Conservation (phyloP, 2,888 invertebrate species). For the Rhogogaster chlorosoma region DNA sequence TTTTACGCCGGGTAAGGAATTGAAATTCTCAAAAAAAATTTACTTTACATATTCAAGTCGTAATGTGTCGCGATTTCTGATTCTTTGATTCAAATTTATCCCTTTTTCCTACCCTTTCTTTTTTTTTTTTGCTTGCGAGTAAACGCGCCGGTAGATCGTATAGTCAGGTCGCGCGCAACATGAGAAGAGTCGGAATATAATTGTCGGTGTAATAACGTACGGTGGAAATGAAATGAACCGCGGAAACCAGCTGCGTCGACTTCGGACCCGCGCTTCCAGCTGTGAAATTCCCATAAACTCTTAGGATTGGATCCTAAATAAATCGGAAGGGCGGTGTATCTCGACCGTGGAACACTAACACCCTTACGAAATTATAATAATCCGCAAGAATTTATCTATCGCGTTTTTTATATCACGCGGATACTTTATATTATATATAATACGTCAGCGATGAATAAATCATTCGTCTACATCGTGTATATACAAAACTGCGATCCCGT, state of each 20-base stretch:
- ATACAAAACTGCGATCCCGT: not conserved
- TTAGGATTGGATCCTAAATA: slow-evolving; percentile 71
- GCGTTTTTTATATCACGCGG: no score
- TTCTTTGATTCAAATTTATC: not conserved
- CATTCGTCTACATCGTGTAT: not conserved
- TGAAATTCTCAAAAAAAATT: not conserved
- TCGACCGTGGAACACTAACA: slow-evolving; percentile 56
- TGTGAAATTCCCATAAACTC: slow-evolving; percentile 71
- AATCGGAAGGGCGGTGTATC: slow-evolving; percentile 68
- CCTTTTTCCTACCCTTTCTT: not conserved
- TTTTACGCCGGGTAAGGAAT: not conserved
- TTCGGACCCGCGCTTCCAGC: slow-evolving; percentile 61
- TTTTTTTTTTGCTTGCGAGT: not conserved
- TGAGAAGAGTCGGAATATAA: not conserved
- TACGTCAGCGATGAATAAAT: no score
- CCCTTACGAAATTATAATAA: slow-evolving; percentile 42
- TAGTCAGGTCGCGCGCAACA: not conserved
- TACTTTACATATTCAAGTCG: not conserved
- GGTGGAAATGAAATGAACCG: slow-evolving; percentile 60
- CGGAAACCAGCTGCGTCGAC: slow-evolving; percentile 60
- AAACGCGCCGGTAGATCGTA: not conserved
- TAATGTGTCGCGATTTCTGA: not conserved
- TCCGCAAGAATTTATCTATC: slow-evolving; percentile 9
- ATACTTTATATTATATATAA: no score
- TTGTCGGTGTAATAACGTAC: slow-evolving; percentile 52